Evolutionary conservation across 2,113 vertebrate species (phyloP).

Genomic region (Leptosomus discolor): DNA sequence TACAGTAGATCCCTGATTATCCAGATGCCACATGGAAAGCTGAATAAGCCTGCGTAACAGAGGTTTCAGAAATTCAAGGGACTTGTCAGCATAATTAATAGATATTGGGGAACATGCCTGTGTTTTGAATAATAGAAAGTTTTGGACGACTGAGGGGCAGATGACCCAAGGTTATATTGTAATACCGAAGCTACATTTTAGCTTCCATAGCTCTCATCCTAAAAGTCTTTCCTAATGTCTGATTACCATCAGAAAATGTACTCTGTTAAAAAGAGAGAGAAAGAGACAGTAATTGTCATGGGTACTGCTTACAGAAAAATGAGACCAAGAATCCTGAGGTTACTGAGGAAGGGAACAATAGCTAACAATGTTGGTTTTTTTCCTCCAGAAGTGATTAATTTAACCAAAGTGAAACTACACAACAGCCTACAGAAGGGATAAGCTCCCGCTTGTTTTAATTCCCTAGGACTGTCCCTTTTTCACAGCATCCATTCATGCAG

Average conservation of each 20-base stretch:
- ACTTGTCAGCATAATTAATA: conserved; percentile 2
- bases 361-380: background rate
- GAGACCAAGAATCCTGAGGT: background rate
- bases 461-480: background rate
- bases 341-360: background rate
- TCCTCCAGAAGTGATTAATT: background rate
- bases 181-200: background rate
- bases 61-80: background rate
- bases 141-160: background rate
- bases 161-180: background rate
- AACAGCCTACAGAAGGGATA: background rate
- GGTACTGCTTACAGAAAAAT: background rate
- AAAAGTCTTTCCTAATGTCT: background rate
- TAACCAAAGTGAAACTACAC: background rate
- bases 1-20: background rate
- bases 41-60: background rate
- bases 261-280: background rate
- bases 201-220: background rate
- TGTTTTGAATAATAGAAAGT: background rate
- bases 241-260: background rate
- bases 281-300: background rate
- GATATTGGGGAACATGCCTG: background rate
- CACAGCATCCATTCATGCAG: background rate
- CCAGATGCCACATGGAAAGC: background rate
- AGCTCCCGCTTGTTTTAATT: background rate